A percentile compares a stretch with the other conserved stretches of the same genome.
Evolutionary conservation across 2,888 invertebrate genomes (phyloP).

Genomic region (Busseola fusca): DNA sequence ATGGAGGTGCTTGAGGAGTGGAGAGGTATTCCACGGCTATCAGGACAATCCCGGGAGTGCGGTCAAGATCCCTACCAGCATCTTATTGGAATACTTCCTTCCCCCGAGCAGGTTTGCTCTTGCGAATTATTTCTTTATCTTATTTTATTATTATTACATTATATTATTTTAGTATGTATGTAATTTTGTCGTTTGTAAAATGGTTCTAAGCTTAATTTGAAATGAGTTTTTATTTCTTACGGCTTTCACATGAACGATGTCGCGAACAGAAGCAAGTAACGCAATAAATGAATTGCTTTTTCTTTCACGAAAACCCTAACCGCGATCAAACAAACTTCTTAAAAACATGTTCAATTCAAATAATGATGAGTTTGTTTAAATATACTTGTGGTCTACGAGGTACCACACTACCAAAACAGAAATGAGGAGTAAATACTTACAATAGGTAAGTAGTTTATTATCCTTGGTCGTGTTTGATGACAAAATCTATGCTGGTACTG

Average conservation of each 20-base stretch:
- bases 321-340: not conserved
- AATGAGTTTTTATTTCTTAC: not conserved
- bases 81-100: too few relatives aligned
- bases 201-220: too few relatives aligned
- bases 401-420: not conserved
- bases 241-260: not conserved
- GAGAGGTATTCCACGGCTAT: too few relatives aligned
- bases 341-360: not conserved
- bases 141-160: too few relatives aligned
- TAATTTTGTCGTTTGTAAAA: too few relatives aligned
- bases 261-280: not conserved
- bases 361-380: not conserved
- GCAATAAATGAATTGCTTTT: not conserved
- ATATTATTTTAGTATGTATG: too few relatives aligned
- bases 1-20: too few relatives aligned
- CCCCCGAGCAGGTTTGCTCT: too few relatives aligned
- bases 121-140: too few relatives aligned
- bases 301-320: not conserved
- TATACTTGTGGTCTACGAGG: conserved; percentile 1
- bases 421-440: conserved; percentile 31
- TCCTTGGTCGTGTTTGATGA: conserved; percentile 16
- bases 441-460: conserved; percentile 3
- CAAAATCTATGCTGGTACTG: conserved; percentile 17
- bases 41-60: too few relatives aligned
- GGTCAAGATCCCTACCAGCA: too few relatives aligned